Evolutionary conservation across 2,113 vertebrate genomes (phyloP).

Genomic region (Isurus oxyrinchus): DNA sequence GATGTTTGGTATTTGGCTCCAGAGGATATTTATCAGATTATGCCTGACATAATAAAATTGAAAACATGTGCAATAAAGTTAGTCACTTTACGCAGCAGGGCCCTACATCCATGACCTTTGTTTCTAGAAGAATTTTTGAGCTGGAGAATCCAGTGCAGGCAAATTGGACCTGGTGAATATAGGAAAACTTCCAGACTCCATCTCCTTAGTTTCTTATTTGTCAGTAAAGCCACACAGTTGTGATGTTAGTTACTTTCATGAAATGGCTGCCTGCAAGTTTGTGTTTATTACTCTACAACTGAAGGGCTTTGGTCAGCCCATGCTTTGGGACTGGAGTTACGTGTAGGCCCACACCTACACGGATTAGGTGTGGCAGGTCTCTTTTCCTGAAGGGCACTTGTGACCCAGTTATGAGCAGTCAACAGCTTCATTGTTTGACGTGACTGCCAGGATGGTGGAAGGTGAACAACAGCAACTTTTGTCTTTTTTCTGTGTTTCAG

Average conservation of each 20-base stretch:
- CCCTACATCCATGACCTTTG: background rate
- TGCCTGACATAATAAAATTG: background rate
- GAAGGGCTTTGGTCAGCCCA: background rate
- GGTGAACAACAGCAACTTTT: no score
- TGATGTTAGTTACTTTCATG: background rate
- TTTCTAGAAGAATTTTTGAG: background rate
- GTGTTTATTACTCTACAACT: background rate
- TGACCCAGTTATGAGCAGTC: background rate
- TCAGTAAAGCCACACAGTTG: background rate
- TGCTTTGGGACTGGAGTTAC: background rate
- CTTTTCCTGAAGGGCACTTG: background rate
- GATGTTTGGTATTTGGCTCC: background rate
- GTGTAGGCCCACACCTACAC: background rate
- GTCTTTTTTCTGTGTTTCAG: background rate
- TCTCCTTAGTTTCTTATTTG: background rate
- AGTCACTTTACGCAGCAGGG: background rate
- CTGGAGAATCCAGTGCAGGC: background rate
- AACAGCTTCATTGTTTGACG: background rate
- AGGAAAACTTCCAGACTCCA: background rate
- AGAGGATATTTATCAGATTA: background rate
- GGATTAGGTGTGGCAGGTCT: background rate
- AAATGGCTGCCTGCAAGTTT: background rate
- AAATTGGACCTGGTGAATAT: background rate
- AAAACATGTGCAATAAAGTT: background rate
- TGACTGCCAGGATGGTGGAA: background rate